Percentiles rank a stretch among this genome's conserved stretches.
Evolutionary conservation across 2,113 vertebrate species (phyloP).

Genomic region (Edolisoma coerulescens): DNA sequence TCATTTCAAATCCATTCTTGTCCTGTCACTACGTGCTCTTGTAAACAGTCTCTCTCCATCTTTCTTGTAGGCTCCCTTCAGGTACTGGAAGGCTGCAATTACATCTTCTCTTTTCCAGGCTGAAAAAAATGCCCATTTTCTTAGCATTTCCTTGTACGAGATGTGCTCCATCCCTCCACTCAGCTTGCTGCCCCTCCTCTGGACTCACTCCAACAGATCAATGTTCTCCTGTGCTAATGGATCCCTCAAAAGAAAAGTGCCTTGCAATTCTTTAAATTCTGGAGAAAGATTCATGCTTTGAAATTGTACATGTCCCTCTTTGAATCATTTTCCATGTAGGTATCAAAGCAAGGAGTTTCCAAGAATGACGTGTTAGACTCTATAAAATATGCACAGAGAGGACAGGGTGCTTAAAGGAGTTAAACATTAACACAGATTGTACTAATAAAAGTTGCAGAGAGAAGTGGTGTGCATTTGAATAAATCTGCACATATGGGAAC

Average conservation of each 20-base stretch:
- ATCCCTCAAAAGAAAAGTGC: background rate
- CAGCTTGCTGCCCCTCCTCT: background rate
- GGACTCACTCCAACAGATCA: accelerated
- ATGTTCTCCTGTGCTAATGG: background rate
- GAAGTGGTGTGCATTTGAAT: background rate
- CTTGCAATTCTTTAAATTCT: background rate
- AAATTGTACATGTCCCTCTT: background rate
- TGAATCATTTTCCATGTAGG: background rate
- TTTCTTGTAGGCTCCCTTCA: background rate
- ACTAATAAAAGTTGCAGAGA: background rate
- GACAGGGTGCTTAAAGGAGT: background rate
- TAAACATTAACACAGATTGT: background rate
- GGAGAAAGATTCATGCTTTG: background rate
- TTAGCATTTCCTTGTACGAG: background rate
- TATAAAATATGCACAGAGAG: background rate
- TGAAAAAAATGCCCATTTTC: background rate
- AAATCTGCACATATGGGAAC: background rate
- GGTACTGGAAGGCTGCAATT: background rate
- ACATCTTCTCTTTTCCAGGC: background rate
- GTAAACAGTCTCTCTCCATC: background rate
- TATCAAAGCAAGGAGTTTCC: background rate
- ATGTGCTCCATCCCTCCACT: background rate
- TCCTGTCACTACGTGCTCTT: background rate
- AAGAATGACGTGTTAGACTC: accelerated
- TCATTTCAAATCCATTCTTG: background rate